These are phyloP conservation scores for Callopanchax toddi DNA, from an alignment of 2,113 vertebrate species.

Conservation along the genomic window DNA sequence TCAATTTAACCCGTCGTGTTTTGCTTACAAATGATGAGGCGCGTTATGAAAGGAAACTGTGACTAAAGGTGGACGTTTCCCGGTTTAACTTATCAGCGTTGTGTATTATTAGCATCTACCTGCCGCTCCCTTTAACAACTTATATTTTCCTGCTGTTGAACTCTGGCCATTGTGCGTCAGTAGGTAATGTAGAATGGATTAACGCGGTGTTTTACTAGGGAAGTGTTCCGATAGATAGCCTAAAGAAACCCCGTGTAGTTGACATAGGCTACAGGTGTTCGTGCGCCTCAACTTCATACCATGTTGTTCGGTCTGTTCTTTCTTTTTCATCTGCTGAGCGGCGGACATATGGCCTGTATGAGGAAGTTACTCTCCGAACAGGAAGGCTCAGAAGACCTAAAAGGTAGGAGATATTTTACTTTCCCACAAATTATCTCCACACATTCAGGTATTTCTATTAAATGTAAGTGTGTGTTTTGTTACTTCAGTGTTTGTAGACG, in stretches of 20 bases:
- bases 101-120: not conserved
- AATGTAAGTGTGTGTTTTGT: not conserved
- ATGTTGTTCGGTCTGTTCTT: slow-evolving; percentile 80
- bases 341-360: slow-evolving; percentile 74
- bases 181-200: not conserved
- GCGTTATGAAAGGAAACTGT: not conserved
- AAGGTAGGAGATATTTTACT: slow-evolving; percentile 75
- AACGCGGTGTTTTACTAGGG: too few relatives aligned
- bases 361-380: slow-evolving; percentile 43
- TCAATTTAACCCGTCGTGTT: not conserved
- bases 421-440: accelerated
- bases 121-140: not conserved
- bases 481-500: slow-evolving; percentile 85
- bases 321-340: slow-evolving; percentile 76
- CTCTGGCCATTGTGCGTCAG: not conserved
- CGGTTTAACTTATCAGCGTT: slow-evolving; percentile 22
- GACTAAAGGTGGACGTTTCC: slow-evolving; percentile 27
- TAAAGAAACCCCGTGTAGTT: too few relatives aligned
- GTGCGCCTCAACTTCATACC: slow-evolving; percentile 64
- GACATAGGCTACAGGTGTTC: slow-evolving; percentile 1
- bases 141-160: slow-evolving; percentile 1
- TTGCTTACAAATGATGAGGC: not conserved
- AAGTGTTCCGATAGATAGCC: too few relatives aligned
- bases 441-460: too few relatives aligned
- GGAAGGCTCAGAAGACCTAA: slow-evolving; percentile 35